These are phyloP conservation scores for Leptopilina myrica DNA, from an alignment of 2,888 invertebrate species.

Conservation along the genomic window DNA sequence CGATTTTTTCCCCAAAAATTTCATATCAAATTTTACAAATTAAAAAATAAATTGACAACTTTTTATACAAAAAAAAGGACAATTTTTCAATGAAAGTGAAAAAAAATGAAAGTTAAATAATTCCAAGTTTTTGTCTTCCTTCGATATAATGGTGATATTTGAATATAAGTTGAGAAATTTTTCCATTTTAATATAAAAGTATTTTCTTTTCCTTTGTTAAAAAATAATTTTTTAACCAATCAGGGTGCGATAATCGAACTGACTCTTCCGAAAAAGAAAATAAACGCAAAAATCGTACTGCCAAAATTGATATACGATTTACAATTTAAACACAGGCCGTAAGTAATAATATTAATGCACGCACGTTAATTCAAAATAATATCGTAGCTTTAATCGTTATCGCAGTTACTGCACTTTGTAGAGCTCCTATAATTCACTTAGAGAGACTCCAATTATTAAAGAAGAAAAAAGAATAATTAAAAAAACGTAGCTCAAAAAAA, in stretches of 20 bases:
- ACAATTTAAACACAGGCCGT: constrained; percentile 62
- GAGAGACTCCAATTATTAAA: constrained; percentile 52
- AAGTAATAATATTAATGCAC: constrained; percentile 70
- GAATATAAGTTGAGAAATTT: not conserved
- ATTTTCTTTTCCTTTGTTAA: not conserved
- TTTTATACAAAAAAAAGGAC: not conserved
- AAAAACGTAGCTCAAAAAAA: constrained; percentile 37
- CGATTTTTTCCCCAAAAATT: no score
- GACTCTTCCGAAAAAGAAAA: constrained; percentile 21
- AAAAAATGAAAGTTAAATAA: not conserved
- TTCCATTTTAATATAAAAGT: not conserved
- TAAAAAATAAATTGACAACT: not conserved
- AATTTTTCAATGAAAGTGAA: not conserved
- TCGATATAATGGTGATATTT: not conserved
- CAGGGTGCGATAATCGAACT: constrained; percentile 30
- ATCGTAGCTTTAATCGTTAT: constrained; percentile 75
- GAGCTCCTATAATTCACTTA: constrained; percentile 72
- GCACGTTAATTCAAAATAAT: constrained; percentile 73
- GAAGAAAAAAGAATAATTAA: constrained; percentile 43
- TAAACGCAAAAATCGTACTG: constrained; percentile 45
- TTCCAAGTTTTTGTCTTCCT: not conserved
- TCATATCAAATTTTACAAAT: no score
- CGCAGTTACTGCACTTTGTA: constrained; percentile 74
- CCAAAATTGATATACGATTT: constrained; percentile 62
- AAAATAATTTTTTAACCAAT: not conserved